Percentiles rank a stretch among this genome's conserved stretches.
Conservation (phyloP, 2,888 invertebrate genomes). For the Ephialtes manifestator region DNA sequence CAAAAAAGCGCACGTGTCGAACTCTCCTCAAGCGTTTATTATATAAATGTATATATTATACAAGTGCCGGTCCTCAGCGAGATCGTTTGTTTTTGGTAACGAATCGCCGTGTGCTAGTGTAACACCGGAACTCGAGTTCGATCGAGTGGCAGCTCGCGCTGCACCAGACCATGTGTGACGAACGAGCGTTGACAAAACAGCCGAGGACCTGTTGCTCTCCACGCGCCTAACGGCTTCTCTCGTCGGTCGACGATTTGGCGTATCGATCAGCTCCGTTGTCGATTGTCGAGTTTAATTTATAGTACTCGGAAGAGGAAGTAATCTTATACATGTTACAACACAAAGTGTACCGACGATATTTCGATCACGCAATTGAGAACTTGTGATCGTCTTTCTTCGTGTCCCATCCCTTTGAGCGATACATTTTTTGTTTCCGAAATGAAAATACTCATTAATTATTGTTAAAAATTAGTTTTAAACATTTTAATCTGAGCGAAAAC, state of each 20-base stretch:
- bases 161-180: constrained; percentile 29
- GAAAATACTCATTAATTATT: no score
- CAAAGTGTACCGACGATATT: neutral
- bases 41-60: constrained; percentile 50
- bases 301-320: constrained; percentile 9
- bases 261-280: constrained; percentile 7
- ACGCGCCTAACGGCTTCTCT: constrained; percentile 9
- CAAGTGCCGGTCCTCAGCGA: constrained; percentile 53
- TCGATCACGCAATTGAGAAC: neutral
- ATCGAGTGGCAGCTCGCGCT: constrained; percentile 14
- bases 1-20: constrained; percentile 48
- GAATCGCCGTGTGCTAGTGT: constrained; percentile 12
- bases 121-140: constrained; percentile 50
- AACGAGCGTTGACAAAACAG: constrained; percentile 47
- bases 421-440: no score
- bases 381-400: neutral
- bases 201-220: constrained; percentile 46
- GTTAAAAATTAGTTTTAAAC: no score
- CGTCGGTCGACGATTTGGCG: constrained; percentile 8
- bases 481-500: no score
- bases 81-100: constrained; percentile 65
- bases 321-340: neutral
- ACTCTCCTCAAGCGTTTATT: constrained; percentile 53
- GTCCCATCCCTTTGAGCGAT: no score
- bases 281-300: neutral